Evolutionary conservation across 2,113 vertebrate genomes (phyloP), one percentile per base, ranked within the genome.

Genomic region (Ovis canadensis): DNA sequence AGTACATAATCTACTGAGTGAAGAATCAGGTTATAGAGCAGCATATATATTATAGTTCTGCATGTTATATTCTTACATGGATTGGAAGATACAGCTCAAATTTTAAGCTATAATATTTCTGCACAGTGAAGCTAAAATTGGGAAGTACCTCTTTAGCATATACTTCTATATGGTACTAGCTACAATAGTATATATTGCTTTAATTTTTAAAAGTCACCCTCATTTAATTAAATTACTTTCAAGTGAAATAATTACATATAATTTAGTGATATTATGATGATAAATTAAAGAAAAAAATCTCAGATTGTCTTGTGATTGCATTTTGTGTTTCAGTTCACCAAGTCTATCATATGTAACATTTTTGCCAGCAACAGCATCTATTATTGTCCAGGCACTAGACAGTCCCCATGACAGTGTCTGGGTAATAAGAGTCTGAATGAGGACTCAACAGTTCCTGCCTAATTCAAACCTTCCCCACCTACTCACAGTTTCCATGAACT

Each of bases 201-300:
- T 71, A 48, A 59, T 57, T 90, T 83, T 90, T 87, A 54, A 88
- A 50, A 94, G 43, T 52, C 31, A 86, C 4, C 29, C 14, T 2
- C 57, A 62, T 48, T 97, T 92, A 85, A 82, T 85, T 83, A 33
- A 89, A 82, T 87, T 93, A 74, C 23, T 93, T 91, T 90, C 52
- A 90, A 88, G 48, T 84, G 17, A 88, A 12, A 23, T 2, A 59
- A 59, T 88, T 80, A 78, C 50, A 78, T 50, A 85, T 33, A 80
- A 95, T 83, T 25, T 74, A 45, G 40, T 64, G 12, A 21, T 36
- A 52, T 33, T 64, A 64, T 43, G 52, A 33, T 15, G 82, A 59
- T 90, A 87, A 89, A 92, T 82, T 96, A 48, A 62, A 57, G n/a
- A 21, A 91, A 74, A 88, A 92, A 71, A 59, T 50, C 33, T 89